Percentiles rank a stretch among this genome's conserved stretches.
Evolutionary conservation across 1,140 invertebrate species (phyloP).

Genomic region (Phymastichus coffea): DNA sequence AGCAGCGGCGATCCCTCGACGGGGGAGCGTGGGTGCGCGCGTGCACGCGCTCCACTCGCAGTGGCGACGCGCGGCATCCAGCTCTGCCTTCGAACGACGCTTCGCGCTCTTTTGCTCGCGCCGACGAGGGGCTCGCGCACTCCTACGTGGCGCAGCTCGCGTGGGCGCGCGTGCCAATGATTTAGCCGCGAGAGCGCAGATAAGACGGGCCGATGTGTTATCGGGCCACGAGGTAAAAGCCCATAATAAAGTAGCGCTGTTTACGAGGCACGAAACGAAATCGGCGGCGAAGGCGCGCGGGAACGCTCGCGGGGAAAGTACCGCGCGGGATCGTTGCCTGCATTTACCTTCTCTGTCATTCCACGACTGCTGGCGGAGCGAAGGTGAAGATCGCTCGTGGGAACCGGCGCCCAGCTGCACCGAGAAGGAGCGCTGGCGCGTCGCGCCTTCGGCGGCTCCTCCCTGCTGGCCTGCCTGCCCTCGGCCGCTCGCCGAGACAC

Average conservation of each 20-base stretch:
- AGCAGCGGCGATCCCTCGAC: conserved; percentile 1
- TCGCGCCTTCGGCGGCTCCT: not conserved
- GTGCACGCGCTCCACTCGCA: not conserved
- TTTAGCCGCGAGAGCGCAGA: not conserved
- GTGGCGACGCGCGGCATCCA: conserved; percentile 9
- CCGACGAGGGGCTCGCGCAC: not conserved
- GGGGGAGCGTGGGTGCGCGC: conserved; percentile 37
- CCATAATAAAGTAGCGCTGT: no score
- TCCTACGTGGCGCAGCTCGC: not conserved
- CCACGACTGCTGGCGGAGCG: conserved; percentile 35
- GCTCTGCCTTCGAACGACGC: conserved; percentile 34
- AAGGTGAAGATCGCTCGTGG: conserved; percentile 20
- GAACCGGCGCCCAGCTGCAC: not conserved
- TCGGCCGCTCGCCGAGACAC: no score
- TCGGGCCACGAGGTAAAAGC: not conserved
- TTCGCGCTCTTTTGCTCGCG: conserved; percentile 28
- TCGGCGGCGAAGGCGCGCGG: no score
- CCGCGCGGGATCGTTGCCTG: no score
- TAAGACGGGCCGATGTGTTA: no score
- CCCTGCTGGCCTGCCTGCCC: no score
- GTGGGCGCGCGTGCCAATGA: not conserved
- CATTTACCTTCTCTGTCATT: conserved; percentile 56
- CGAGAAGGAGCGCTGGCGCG: not conserved
- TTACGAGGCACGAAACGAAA: no score
- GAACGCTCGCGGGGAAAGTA: conserved; percentile 2